phyloP scores from a whole-genome alignment of 1,140 invertebrate species.

The Calosoma granatense region DNA sequence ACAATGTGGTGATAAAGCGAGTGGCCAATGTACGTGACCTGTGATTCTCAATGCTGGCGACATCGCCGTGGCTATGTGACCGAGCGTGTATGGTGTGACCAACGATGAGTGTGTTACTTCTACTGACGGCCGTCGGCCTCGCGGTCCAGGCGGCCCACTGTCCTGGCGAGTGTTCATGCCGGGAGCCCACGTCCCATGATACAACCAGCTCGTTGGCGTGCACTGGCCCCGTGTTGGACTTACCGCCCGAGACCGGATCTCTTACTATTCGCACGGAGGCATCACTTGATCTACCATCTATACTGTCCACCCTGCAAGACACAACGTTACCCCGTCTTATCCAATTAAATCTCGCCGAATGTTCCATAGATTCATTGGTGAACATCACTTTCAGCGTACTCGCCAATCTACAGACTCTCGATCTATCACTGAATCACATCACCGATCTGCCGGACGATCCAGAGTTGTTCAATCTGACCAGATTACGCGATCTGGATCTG shows the following conservation, averaged over 20 bases:
- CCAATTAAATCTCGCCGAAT: neutral
- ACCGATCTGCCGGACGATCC: constrained; percentile 25
- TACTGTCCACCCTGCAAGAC: neutral
- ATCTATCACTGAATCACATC: constrained; percentile 42
- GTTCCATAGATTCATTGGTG: constrained; percentile 5
- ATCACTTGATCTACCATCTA: neutral
- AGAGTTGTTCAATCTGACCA: constrained; percentile 22
- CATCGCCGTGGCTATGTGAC: neutral
- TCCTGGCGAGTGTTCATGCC: neutral
- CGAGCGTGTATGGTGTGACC: neutral
- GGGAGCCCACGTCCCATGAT: neutral
- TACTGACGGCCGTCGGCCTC: constrained; percentile 15
- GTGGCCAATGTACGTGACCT: neutral
- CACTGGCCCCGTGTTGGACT: neutral
- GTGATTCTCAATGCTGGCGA: neutral
- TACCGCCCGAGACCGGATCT: neutral
- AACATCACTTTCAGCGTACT: constrained; percentile 34
- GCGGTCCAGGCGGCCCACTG: constrained; percentile 16
- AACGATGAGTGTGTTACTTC: neutral
- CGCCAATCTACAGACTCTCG: constrained; percentile 33
- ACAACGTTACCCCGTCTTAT: neutral
- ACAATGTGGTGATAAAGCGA: no score
- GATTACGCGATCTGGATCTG: constrained; percentile 43
- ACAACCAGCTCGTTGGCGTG: neutral
- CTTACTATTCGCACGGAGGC: neutral